Evolutionary conservation across 2,888 invertebrate genomes (phyloP).

Genomic region (Drosophila nr. perissopoda): DNA sequence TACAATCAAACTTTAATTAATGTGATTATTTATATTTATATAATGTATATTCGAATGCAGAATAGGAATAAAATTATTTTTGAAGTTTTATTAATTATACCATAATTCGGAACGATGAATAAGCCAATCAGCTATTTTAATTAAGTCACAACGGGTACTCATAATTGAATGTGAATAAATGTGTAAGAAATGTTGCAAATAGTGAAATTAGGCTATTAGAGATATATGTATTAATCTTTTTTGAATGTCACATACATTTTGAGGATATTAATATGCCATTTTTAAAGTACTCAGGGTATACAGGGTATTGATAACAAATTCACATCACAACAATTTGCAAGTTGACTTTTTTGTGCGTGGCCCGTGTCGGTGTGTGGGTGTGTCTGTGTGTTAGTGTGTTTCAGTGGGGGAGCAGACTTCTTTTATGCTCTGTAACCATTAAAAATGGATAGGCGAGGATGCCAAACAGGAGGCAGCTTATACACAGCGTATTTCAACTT

Average conservation of each 20-base stretch:
- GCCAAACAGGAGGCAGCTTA: background rate
- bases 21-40: background rate
- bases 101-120: background rate
- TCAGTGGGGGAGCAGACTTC: constrained; percentile 26
- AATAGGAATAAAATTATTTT: background rate
- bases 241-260: background rate
- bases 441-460: background rate
- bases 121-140: background rate
- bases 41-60: background rate
- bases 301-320: constrained; percentile 18
- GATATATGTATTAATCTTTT: too few relatives aligned
- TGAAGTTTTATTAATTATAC: background rate
- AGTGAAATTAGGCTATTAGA: background rate
- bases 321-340: constrained; percentile 35
- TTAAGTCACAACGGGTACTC: background rate
- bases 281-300: background rate
- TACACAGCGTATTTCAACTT: background rate
- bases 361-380: constrained; percentile 13
- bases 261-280: background rate
- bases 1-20: background rate
- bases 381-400: background rate
- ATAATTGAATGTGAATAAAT: background rate
- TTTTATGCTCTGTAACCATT: background rate
- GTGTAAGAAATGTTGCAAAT: background rate
- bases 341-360: constrained; percentile 22